Evolutionary conservation across 2,113 vertebrate genomes (phyloP).

Genomic region (Actenoides lindsayi): DNA sequence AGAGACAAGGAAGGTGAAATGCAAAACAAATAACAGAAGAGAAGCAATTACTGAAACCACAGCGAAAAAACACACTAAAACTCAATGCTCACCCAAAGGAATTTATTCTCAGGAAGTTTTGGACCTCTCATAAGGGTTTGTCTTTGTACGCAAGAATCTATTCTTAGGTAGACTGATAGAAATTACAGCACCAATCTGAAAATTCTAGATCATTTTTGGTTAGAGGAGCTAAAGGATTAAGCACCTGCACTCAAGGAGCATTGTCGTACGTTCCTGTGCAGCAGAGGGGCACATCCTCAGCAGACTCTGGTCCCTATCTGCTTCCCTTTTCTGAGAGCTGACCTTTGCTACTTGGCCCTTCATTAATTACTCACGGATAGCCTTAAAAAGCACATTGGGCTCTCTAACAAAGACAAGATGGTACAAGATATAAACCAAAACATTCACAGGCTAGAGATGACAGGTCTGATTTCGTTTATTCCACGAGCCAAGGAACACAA

Average conservation of each 20-base stretch:
- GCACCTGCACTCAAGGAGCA: not conserved
- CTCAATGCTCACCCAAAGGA: not conserved
- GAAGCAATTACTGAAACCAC: not conserved
- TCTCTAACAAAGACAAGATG: not conserved
- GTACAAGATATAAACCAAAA: not conserved
- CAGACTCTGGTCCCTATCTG: not conserved
- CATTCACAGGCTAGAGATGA: not conserved
- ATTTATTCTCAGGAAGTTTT: not conserved
- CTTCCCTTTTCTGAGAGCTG: not conserved
- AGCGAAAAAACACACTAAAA: not conserved
- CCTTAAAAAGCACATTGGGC: not conserved
- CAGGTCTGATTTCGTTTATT: not conserved
- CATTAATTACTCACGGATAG: not conserved
- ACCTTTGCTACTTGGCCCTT: not conserved
- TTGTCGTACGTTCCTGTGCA: rapidly evolving
- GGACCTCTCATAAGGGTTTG: not conserved
- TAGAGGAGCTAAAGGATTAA: not conserved
- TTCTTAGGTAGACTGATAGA: not conserved
- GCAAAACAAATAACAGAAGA: not conserved
- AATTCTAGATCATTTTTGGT: not conserved
- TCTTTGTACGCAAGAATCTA: not conserved
- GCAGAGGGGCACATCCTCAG: not conserved
- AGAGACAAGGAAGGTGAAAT: not conserved
- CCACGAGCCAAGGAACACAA: not conserved
- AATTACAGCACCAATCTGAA: not conserved